A percentile compares a stretch with the other conserved stretches of the same genome.
These are phyloP conservation scores for Thunnus thynnus DNA, from an alignment of 2,113 vertebrate species.

Conservation along the genomic window DNA sequence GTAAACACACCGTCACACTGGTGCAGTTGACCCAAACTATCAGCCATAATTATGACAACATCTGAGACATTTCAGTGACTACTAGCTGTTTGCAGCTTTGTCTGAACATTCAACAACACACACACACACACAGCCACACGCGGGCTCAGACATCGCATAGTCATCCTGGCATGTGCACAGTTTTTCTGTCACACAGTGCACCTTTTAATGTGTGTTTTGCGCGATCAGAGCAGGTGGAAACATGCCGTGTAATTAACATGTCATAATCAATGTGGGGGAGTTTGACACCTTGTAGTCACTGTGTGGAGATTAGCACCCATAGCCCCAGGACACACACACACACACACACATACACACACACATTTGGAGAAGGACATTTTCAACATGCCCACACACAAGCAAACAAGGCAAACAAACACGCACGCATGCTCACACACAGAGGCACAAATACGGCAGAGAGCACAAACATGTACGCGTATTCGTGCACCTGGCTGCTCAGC, in stretches of 20 bases:
- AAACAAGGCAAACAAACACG: constrained; percentile 7
- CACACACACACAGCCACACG: constrained; percentile 11
- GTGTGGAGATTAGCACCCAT: constrained; percentile 93
- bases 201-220: constrained; percentile 57
- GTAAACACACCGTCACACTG: constrained; percentile 39
- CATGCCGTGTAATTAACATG: constrained; percentile 99
- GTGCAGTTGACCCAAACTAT: neutral
- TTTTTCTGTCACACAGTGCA: neutral
- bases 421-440: neutral
- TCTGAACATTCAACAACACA: constrained; percentile 1
- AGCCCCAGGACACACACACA: constrained; percentile 85
- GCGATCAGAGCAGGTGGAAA: constrained; percentile 96
- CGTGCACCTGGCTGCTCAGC: constrained; percentile 45
- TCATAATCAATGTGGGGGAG: constrained; percentile 96
- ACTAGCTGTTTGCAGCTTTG: neutral
- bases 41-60: neutral
- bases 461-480: constrained; percentile 22
- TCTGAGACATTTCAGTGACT: constrained; percentile 1
- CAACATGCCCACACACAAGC: constrained; percentile 12
- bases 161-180: neutral
- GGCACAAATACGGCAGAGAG: neutral
- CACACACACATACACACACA: constrained; percentile 30
- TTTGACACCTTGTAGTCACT: constrained; percentile 95
- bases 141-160: constrained; percentile 15
- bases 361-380: constrained; percentile 17